These are phyloP conservation scores for Andricus quercusramuli DNA, from an alignment of 2,888 invertebrate species.

Conservation along the genomic window DNA sequence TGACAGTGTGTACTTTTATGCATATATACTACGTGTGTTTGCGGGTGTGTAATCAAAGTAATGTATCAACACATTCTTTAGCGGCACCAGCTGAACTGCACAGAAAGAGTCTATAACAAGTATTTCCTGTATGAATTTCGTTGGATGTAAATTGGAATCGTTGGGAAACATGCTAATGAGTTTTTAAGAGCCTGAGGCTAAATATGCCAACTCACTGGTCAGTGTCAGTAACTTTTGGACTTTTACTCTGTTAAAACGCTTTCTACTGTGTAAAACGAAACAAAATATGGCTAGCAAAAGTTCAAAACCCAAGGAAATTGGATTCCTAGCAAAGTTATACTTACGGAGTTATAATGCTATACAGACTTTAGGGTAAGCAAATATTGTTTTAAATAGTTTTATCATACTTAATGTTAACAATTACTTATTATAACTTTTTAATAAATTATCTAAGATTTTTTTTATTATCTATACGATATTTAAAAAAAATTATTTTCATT, in stretches of 20 bases:
- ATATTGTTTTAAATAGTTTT: constrained; percentile 11
- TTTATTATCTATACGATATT: neutral
- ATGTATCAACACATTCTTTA: neutral
- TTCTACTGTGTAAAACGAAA: neutral
- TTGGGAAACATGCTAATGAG: constrained; percentile 31
- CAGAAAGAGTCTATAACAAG: neutral
- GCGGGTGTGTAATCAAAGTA: no score
- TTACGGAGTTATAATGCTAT: constrained; percentile 85
- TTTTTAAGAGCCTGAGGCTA: neutral
- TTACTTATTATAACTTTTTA: neutral
- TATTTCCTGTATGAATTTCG: neutral
- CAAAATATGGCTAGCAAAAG: constrained; percentile 56
- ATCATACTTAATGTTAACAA: neutral
- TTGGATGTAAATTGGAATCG: neutral
- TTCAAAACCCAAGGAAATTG: constrained; percentile 78
- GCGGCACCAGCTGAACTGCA: neutral
- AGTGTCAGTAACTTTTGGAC: neutral
- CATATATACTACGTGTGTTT: no score
- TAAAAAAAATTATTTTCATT: no score
- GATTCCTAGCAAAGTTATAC: constrained; percentile 82
- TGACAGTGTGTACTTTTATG: no score
- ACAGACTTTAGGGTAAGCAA: constrained; percentile 87
- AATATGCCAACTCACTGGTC: constrained; percentile 41
- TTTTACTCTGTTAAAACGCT: neutral
- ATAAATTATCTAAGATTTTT: neutral